phyloP scores from a whole-genome alignment of 2,797 vertebrate species.

The Chelonia mydas region DNA sequence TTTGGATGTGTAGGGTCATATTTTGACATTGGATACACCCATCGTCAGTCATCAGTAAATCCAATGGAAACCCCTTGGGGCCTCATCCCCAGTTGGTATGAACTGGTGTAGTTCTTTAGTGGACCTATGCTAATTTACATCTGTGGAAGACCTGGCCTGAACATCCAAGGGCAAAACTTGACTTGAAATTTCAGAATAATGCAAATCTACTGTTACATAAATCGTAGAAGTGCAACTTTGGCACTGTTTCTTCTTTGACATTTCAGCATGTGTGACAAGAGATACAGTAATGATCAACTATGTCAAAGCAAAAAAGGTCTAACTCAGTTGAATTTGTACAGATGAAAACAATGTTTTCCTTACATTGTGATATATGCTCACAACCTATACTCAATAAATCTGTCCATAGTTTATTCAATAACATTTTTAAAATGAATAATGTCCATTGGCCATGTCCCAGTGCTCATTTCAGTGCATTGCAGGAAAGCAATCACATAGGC shows the following conservation, averaged over 20 bases:
- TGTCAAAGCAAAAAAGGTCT: slow-evolving; percentile 16
- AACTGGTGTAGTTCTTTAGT: not conserved
- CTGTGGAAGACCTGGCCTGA: not conserved
- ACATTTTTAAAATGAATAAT: slow-evolving; percentile 34
- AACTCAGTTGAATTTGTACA: slow-evolving; percentile 18
- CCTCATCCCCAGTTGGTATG: not conserved
- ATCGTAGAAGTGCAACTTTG: not conserved
- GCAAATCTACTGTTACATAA: not conserved
- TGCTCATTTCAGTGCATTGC: slow-evolving; percentile 83
- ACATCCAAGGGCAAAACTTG: not conserved
- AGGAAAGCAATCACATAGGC: slow-evolving; percentile 91
- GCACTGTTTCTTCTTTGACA: not conserved
- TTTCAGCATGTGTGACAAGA: slow-evolving; percentile 30
- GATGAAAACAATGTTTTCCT: slow-evolving; percentile 31
- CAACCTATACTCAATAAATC: not conserved
- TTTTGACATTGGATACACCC: not conserved
- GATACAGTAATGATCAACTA: slow-evolving; percentile 1
- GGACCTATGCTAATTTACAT: not conserved
- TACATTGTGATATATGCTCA: not conserved
- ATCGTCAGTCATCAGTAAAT: not conserved
- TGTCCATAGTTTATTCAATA: slow-evolving; percentile 41
- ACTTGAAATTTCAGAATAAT: not conserved
- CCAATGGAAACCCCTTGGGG: no score
- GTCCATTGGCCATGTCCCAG: slow-evolving; percentile 48
- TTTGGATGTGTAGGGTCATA: not conserved